Base-by-base conservation (phyloP, 2,888 invertebrate species). In the Meghimatium bilineatum region DNA sequence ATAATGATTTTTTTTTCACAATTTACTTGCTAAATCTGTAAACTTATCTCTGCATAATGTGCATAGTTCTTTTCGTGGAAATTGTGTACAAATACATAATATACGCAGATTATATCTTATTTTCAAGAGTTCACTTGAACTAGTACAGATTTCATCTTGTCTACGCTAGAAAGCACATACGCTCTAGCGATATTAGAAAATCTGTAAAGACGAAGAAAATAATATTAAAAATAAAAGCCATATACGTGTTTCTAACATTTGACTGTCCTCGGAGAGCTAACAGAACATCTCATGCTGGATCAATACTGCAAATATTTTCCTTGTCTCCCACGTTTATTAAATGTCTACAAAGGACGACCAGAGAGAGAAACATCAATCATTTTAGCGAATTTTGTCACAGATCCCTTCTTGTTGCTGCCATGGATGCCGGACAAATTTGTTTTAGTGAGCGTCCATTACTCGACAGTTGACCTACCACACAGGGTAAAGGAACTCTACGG, bases 301-400 rank as follows among this genome's bases (percentile, higher is more conserved):
- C 72, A 74, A 74, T 74, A 74, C 26, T 29, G 29, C 49, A 74
- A 74, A 74, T 74, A 74, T 74, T 74, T 74, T 74, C 49, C 72
- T 74, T 74, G 72, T 49, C 49, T 74, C 49, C 49, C 49, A 17
- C 72, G 44, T 74, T 74, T 74, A 74, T 74, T 74, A 74, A 74
- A 74, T 74, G 72, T 74, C 72, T 49, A 74, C 72, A 74, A 44
- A n/a, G 49, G 12, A n/a, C 38, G 49, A 12, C n/a, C 44, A 49
- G 72, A 74, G 29, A 49, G 72, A 49, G 72, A n/a, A 49, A 74
- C 44, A 74, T 23, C 44, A 44, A 74, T 23, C 72, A 74, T 74
- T 74, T 74, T 44, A 74, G 49, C n/a, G 29, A 74, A 74, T 49
- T 74, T 74, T 32, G 49, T 29, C 71, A 38, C 71, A 44, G 71